Base-by-base conservation (phyloP, 2,888 invertebrate genomes). In the Brachypalpus laphriformis region DNA sequence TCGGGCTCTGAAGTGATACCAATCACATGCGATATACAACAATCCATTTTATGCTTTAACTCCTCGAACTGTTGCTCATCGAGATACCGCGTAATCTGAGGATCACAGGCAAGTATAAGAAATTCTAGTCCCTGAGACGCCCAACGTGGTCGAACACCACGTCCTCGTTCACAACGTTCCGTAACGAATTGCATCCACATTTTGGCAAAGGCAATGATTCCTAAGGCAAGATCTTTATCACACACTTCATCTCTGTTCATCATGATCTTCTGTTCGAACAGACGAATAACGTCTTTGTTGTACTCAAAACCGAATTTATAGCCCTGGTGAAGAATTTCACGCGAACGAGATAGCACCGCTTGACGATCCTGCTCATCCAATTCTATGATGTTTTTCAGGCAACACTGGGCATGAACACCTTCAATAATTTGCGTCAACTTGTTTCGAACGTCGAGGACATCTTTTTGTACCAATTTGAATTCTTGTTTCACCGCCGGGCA, bases 161-260 rank as follows among this genome's bases (percentile, higher is more conserved):
- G 93, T 0, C 97, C 97, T 0, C 96, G 92, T 89, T 98, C 98
- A 90, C 97, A 98, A 14, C 96, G 94, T 89, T 95, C 95, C 87
- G 95, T 94, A 0, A 97, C 97, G 91, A 98, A 98, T 75, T 94
- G 93, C 96, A 98, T 98, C 98, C 98, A 98, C 90, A 96, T 94
- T 88, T 94, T 93, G 8, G 96, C 96, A 90, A 96, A 96, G 40
- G 93, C 92, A 4, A 96, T 94, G 88, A 96, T 93, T 76, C 94
- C 94, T 34, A 93, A 89, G 0, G 95, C 94, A 31, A 96, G 90
- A 86, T 91, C 91, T 1, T 89, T 90, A 37, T 92, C 91, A 75
- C 91, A 91, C 2, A 89, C 87, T 6, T 89, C 88, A 51, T 89
- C 93, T 89, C 88, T 90, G 8, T 90, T 90, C 8, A 88, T 88